These are phyloP conservation scores for Philotrypesis tridentata DNA, from an alignment of 1,140 invertebrate species.

Conservation along the genomic window DNA sequence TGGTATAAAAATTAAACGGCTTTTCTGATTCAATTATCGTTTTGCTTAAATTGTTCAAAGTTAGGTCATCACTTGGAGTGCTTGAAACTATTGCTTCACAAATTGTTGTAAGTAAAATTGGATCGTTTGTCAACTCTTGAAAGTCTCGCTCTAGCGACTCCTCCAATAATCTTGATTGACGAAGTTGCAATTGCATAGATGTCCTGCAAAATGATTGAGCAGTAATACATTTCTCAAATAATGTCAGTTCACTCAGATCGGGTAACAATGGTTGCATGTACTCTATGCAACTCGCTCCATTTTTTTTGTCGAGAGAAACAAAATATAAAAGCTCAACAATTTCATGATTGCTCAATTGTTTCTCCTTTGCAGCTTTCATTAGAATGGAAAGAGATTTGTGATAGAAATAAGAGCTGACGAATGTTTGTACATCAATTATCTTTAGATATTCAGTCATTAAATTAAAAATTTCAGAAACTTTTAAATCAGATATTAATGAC, in stretches of 20 bases:
- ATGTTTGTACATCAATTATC: not conserved
- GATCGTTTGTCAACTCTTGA: constrained; percentile 41
- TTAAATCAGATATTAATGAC: constrained; percentile 11
- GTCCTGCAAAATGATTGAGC: constrained; percentile 48
- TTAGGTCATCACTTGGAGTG: constrained; percentile 25
- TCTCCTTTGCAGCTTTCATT: not conserved
- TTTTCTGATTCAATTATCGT: constrained; percentile 24
- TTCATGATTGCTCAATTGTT: constrained; percentile 28
- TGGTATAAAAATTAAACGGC: constrained; percentile 34
- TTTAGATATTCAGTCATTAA: constrained; percentile 19
- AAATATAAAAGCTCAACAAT: constrained; percentile 49
- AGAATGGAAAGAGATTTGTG: not conserved
- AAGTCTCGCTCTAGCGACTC: constrained; percentile 42
- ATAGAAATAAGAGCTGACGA: not conserved
- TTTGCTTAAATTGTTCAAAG: constrained; percentile 48
- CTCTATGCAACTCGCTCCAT: constrained; percentile 15
- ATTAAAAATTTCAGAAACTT: not conserved
- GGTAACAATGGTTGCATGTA: constrained; percentile 43
- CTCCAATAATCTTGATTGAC: constrained; percentile 39
- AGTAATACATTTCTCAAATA: constrained; percentile 51
- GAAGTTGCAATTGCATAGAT: constrained; percentile 28
- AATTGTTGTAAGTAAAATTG: constrained; percentile 41
- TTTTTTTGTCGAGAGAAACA: constrained; percentile 40
- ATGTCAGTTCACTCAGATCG: constrained; percentile 40
- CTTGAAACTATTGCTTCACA: constrained; percentile 51